Evolutionary conservation across 2,888 invertebrate species (phyloP).

Genomic region (Agrilus mali): DNA sequence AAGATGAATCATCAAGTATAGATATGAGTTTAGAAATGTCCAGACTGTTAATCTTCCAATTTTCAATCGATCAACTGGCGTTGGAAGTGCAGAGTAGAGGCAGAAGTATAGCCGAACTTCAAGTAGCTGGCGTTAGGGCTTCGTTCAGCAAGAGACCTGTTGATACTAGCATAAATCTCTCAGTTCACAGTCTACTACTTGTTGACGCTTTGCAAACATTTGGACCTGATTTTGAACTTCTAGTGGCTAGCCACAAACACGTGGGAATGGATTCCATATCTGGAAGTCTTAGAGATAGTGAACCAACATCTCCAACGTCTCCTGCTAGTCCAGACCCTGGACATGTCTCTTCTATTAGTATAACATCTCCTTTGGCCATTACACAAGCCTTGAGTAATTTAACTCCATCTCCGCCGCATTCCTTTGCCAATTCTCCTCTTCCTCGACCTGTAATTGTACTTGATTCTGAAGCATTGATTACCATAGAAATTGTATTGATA

Average conservation of each 20-base stretch:
- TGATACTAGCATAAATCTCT: conserved; percentile 67
- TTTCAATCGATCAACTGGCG: conserved; percentile 77
- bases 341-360: conserved; percentile 16
- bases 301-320: conserved; percentile 79
- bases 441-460: conserved; percentile 16
- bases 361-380: conserved; percentile 41
- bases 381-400: conserved; percentile 40
- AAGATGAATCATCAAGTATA: conserved; percentile 36
- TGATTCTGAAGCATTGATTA: conserved; percentile 61
- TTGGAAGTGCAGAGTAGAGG: conserved; percentile 77
- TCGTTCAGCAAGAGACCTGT: conserved; percentile 60
- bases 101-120: conserved; percentile 83
- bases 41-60: conserved; percentile 67
- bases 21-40: conserved; percentile 42
- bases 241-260: conserved; percentile 81
- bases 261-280: conserved; percentile 84
- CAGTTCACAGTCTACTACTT: conserved; percentile 82
- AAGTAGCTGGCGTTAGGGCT: conserved; percentile 77
- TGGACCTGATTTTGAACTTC: conserved; percentile 87
- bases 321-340: conserved; percentile 60
- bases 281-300: conserved; percentile 83
- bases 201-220: conserved; percentile 93
- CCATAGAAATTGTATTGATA: conserved; percentile 70
- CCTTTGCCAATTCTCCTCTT: conserved; percentile 13
- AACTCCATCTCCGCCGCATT: conserved; percentile 22